These are phyloP conservation scores for Craseonycteris thonglongyai DNA, from an alignment of 2,113 vertebrate genomes.

Conservation along the genomic window DNA sequence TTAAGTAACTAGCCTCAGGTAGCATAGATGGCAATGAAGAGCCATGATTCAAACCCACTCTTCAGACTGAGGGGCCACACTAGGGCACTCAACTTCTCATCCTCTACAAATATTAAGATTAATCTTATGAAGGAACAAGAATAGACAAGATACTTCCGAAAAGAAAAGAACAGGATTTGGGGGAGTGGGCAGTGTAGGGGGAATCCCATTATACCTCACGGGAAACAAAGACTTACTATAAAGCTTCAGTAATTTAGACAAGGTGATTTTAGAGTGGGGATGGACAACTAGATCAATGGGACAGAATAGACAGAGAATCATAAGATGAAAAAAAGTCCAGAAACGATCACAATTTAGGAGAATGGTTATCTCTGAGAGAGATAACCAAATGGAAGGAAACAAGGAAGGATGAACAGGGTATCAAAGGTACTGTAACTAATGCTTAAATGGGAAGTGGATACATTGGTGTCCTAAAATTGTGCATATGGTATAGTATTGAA, in stretches of 20 bases:
- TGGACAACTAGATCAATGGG: not conserved
- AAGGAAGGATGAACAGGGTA: not conserved
- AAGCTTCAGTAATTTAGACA: not conserved
- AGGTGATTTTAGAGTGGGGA: not conserved
- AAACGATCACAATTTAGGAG: not conserved
- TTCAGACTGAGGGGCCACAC: not conserved
- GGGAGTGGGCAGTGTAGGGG: too few relatives aligned
- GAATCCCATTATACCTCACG: not conserved
- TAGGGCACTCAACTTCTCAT: not conserved
- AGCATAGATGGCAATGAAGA: not conserved
- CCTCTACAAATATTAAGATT: not conserved
- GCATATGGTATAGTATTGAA: not conserved
- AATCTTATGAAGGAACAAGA: not conserved
- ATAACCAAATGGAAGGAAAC: not conserved
- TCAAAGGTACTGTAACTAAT: not conserved
- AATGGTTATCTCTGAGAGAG: not conserved
- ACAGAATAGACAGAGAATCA: not conserved
- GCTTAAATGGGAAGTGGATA: not conserved
- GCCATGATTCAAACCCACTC: not conserved
- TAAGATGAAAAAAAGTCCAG: not conserved
- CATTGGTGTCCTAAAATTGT: not conserved
- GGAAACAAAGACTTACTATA: not conserved
- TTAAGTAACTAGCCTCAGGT: not conserved
- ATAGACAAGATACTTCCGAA: not conserved
- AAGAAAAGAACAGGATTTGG: not conserved